A percentile compares a stretch with the other conserved stretches of the same genome.
Conservation (phyloP, 2,888 invertebrate species). For the Odontocerum albicorne region DNA sequence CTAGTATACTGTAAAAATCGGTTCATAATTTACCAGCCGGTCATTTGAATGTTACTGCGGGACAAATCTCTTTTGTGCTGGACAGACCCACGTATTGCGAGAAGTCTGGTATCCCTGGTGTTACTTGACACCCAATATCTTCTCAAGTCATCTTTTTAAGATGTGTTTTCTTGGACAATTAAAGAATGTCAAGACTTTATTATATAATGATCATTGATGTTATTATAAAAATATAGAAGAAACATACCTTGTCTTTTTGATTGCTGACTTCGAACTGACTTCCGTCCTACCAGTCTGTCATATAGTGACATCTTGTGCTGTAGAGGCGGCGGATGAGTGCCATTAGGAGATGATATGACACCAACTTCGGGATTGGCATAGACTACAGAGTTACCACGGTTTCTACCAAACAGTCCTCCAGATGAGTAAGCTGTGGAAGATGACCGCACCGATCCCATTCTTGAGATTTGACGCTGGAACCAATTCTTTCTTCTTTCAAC, state of each 20-base stretch:
- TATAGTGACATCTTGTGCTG: constrained; percentile 79
- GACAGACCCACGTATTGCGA: no score
- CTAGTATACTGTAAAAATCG: no score
- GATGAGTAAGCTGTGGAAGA: constrained; percentile 86
- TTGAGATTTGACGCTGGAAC: constrained; percentile 82
- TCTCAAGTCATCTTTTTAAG: neutral
- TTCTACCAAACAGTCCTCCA: constrained; percentile 71
- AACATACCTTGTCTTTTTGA: constrained; percentile 68
- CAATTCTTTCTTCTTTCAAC: constrained; percentile 85
- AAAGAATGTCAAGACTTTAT: neutral
- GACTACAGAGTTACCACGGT: constrained; percentile 76
- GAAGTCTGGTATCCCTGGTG: no score
- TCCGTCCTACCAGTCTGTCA: constrained; percentile 79
- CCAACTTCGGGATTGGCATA: constrained; percentile 67
- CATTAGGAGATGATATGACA: constrained; percentile 41
- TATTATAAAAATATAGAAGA: neutral
- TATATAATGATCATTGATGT: neutral
- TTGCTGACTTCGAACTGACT: constrained; percentile 71
- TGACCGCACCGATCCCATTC: constrained; percentile 84
- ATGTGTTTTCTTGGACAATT: neutral
- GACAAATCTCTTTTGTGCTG: no score
- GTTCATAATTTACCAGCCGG: no score
- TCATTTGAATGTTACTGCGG: no score
- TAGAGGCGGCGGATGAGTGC: constrained; percentile 45
- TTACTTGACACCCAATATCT: no score